Evolutionary conservation across 1,140 invertebrate genomes (phyloP).

Genomic region (Acromyrmex echinatior): DNA sequence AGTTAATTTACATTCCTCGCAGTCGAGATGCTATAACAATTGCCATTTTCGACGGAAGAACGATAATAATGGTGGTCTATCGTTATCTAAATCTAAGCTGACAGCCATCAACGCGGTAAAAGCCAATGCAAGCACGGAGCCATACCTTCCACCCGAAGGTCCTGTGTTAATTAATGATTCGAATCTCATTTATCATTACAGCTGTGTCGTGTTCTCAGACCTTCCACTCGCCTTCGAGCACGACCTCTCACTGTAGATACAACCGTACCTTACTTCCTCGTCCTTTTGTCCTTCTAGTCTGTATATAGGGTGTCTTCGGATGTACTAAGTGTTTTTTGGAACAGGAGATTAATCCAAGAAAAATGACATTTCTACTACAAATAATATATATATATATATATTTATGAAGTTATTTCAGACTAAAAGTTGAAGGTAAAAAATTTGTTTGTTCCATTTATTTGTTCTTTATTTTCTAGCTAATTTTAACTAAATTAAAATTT

Average conservation of each 20-base stretch:
- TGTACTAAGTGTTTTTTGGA: background rate
- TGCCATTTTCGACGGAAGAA: slow-evolving; percentile 36
- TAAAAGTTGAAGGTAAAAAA: background rate
- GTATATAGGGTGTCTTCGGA: slow-evolving; percentile 37
- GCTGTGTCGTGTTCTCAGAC: slow-evolving; percentile 51
- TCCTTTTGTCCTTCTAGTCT: slow-evolving; percentile 38
- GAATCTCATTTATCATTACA: slow-evolving; percentile 81
- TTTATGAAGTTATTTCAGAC: background rate
- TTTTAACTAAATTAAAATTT: background rate
- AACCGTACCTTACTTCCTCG: slow-evolving; percentile 40
- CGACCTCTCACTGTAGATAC: slow-evolving; percentile 59
- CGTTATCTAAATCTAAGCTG: slow-evolving; percentile 59
- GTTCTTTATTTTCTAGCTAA: background rate
- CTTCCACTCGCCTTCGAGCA: slow-evolving; percentile 63
- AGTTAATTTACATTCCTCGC: slow-evolving; percentile 52
- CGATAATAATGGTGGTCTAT: slow-evolving; percentile 40
- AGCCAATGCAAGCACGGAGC: slow-evolving; percentile 53
- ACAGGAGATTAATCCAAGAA: background rate
- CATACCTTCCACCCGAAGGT: slow-evolving; percentile 12
- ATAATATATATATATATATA: background rate
- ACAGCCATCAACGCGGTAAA: slow-evolving; percentile 51
- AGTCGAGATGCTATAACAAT: slow-evolving; percentile 16
- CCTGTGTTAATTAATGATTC: slow-evolving; percentile 80
- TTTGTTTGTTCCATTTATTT: background rate
- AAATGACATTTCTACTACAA: background rate